Base-by-base conservation (phyloP, 2,888 invertebrate genomes). In the Ochropacha duplaris region DNA sequence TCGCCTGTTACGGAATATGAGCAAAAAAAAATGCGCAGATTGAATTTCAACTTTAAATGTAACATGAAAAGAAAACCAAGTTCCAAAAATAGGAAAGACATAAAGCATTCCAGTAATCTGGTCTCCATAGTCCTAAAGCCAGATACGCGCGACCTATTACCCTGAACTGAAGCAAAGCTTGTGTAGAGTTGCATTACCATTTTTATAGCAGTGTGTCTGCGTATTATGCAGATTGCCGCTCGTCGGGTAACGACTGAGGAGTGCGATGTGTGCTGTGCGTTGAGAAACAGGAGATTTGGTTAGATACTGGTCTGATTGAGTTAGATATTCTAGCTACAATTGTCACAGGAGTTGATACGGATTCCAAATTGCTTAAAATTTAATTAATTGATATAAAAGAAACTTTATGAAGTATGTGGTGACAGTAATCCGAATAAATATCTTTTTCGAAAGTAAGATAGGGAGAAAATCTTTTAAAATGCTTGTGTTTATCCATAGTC, bases 221-320 rank as follows among this genome's bases (percentile, higher is more conserved):
- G 84, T 86, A 87, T 89, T 89, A 91, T 90, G 90, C 84, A 90
- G 88, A 91, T 90, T 85, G 84, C 75, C 67, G 74, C 71, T 81
- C 78, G 81, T 80, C 74, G 78, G 74, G 69, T 76, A 75, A 79
- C 79, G 82, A 79, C 79, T 81, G 76, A 78, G 74, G 73, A 77
- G 72, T 71, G 61, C 72, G 70, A 74, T 74, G 71, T 73, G 66
- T 74, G 71, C 39, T 39, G 58, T 31, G 16, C 22, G 14, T 54
- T 49, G 59, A 59, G 65, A 60, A 57, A 5, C 0, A 65, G 70
- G 65, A 73, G 56, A n/a, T n/a, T 19, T 44, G 44, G 3, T 39
- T 9, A 39, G 9, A 44, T 16, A 5, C 34, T 34, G n/a, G 5
- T n/a, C n/a, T 5, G n/a, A 4, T n/a, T n/a, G n/a, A 36, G 4